These are phyloP conservation scores for Fundulus diaphanus DNA, from an alignment of 2,797 vertebrate species.

Conservation along the genomic window DNA sequence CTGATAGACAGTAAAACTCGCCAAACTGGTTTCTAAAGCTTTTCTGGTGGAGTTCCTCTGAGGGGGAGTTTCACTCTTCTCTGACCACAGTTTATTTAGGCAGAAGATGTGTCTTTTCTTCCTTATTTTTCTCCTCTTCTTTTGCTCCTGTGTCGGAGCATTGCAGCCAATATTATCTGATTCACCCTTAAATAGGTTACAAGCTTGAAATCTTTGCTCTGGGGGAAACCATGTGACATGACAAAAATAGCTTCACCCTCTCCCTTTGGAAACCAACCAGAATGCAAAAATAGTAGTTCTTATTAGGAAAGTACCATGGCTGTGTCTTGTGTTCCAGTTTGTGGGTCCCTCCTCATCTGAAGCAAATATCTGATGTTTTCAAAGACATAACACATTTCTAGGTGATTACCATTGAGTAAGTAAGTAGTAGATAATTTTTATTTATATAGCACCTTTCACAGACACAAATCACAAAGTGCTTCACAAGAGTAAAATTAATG, in stretches of 20 bases:
- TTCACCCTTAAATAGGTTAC: slow-evolving; percentile 75
- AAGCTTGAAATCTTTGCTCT: slow-evolving; percentile 66
- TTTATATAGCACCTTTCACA: too few relatives aligned
- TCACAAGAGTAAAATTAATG: too few relatives aligned
- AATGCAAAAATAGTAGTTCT: slow-evolving; percentile 73
- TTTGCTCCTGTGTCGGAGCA: slow-evolving; percentile 15
- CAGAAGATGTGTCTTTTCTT: not conserved
- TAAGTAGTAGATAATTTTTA: too few relatives aligned
- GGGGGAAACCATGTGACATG: slow-evolving; percentile 75
- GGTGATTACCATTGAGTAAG: not conserved
- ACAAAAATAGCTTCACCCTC: slow-evolving; percentile 77
- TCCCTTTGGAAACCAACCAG: slow-evolving; percentile 69
- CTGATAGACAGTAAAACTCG: slow-evolving; percentile 18
- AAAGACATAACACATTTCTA: slow-evolving; percentile 8
- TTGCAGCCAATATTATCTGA: slow-evolving; percentile 39
- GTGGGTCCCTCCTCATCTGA: slow-evolving; percentile 34
- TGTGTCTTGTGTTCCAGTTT: slow-evolving; percentile 66
- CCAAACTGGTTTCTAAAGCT: slow-evolving; percentile 38
- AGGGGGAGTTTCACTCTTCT: not conserved
- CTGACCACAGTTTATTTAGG: slow-evolving; percentile 13
- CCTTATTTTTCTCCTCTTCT: not conserved
- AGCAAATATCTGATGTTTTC: slow-evolving; percentile 18
- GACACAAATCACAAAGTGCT: too few relatives aligned
- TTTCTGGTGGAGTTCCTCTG: slow-evolving; percentile 20
- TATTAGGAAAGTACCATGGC: slow-evolving; percentile 60